phyloP scores from a whole-genome alignment of 2,797 vertebrate species.

The Hybognathus amarus region DNA sequence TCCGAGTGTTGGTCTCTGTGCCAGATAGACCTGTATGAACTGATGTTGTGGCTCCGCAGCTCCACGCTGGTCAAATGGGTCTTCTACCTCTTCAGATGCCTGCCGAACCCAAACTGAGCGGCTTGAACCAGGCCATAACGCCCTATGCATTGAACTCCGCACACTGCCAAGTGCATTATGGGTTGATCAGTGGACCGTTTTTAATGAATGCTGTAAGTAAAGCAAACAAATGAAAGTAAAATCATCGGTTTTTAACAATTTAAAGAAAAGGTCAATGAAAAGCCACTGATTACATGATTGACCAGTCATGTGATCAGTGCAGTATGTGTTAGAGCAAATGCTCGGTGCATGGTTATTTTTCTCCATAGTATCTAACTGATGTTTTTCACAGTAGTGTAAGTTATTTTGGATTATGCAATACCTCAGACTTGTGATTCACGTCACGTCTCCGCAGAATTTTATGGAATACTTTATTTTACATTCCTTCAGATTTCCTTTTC shows the following conservation, averaged over 20 bases:
- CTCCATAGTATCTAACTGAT: not conserved
- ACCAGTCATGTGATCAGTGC: conserved; percentile 6
- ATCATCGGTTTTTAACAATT: not conserved
- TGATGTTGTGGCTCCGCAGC: conserved; percentile 81
- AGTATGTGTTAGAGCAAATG: conserved; percentile 5
- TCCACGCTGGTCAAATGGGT: conserved; percentile 78
- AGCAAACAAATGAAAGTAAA: not conserved
- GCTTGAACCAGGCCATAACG: not conserved
- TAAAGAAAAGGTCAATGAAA: not conserved
- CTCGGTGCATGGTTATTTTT: not conserved
- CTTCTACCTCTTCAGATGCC: conserved; percentile 69
- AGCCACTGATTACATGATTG: not conserved
- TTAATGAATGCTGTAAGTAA: not conserved
- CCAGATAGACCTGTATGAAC: conserved; percentile 84
- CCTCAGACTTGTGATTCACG: conserved; percentile 3
- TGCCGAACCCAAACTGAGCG: conserved; percentile 63
- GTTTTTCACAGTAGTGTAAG: conserved; percentile 9
- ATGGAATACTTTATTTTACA: conserved; percentile 13
- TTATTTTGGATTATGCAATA: not conserved
- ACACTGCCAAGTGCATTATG: not conserved
- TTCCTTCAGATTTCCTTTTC: conserved; percentile 32
- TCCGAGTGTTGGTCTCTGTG: conserved; percentile 81
- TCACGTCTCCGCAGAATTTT: not conserved
- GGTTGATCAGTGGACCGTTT: not conserved
- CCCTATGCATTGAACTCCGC: not conserved